phyloP scores from a whole-genome alignment of 2,888 invertebrate species.

The Drosophila atripex region DNA sequence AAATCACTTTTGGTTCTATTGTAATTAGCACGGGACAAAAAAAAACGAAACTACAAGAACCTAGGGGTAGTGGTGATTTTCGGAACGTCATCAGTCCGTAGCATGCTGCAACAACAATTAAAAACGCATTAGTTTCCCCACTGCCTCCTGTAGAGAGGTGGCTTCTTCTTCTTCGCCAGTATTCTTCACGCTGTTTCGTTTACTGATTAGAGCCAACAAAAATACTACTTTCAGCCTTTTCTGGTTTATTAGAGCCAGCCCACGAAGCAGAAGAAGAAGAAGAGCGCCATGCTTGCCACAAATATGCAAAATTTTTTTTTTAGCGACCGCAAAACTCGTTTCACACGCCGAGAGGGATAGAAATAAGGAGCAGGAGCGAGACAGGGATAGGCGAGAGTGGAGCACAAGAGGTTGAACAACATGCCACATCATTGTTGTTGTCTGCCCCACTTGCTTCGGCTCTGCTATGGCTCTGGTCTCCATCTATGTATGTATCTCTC shows the following conservation, averaged over 20 bases:
- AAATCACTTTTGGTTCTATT: slow-evolving; percentile 13
- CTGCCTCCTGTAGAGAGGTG: slow-evolving; percentile 3
- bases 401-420: slow-evolving; percentile 30
- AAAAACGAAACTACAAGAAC: slow-evolving; percentile 6
- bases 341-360: slow-evolving; percentile 34
- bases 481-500: slow-evolving; percentile 19
- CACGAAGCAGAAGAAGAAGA: slow-evolving; percentile 1
- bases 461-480: slow-evolving; percentile 53
- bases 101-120: slow-evolving; percentile 55
- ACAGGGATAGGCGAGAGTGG: neutral
- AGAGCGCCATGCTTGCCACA: slow-evolving; percentile 40
- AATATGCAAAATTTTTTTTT: slow-evolving; percentile 38
- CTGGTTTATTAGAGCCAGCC: slow-evolving; percentile 21
- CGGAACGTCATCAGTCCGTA: slow-evolving; percentile 19
- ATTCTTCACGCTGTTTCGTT: slow-evolving; percentile 14
- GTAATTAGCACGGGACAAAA: slow-evolving; percentile 25
- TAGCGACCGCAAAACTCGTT: slow-evolving; percentile 59
- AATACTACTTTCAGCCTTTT: slow-evolving; percentile 26
- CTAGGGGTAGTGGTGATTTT: slow-evolving; percentile 5
- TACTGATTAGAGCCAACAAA: slow-evolving; percentile 40
- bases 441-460: slow-evolving; percentile 68
- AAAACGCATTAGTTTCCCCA: slow-evolving; percentile 59
- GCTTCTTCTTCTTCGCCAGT: slow-evolving; percentile 12
- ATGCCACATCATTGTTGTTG: slow-evolving; percentile 58
- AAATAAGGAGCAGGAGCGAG: neutral